Percentiles rank a stretch among this genome's conserved stretches.
Evolutionary conservation across 2,113 vertebrate species (phyloP).

Genomic region (Pavo muticus): DNA sequence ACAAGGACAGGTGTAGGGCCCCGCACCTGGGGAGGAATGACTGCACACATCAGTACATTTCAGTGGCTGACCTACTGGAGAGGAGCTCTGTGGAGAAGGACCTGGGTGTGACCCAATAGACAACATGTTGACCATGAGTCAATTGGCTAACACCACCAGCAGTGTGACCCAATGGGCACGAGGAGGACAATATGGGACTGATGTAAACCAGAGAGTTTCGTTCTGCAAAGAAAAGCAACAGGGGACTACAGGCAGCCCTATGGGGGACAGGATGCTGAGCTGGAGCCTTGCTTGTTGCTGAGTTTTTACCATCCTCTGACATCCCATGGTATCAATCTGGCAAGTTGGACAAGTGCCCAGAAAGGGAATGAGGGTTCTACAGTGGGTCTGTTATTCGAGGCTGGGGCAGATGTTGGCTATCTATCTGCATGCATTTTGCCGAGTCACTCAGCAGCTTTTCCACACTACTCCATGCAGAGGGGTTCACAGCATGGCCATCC

Average conservation of each 20-base stretch:
- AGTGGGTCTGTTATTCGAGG: not conserved
- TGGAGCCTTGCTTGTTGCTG: not conserved
- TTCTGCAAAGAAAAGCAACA: not conserved
- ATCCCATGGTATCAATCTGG: accelerated
- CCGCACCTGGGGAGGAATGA: too few species aligned
- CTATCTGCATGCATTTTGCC: not conserved
- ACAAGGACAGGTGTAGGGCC: too few species aligned
- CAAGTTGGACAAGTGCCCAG: accelerated
- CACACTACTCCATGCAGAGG: not conserved
- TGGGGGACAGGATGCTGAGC: accelerated
- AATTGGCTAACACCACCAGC: accelerated
- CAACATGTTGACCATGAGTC: too few species aligned
- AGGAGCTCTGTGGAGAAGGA: too few species aligned
- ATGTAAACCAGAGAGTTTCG: not conserved
- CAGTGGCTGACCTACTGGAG: too few species aligned
- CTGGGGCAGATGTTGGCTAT: accelerated
- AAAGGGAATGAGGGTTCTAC: not conserved
- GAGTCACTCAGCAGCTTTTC: not conserved
- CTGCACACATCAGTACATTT: too few species aligned
- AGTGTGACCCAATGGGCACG: accelerated
- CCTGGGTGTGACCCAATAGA: too few species aligned
- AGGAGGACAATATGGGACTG: not conserved
- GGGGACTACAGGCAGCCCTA: accelerated
- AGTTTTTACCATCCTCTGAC: not conserved
- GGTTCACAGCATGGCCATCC: not conserved